Percentiles rank a stretch among this genome's conserved stretches.
These are phyloP conservation scores for Thryonomys swinderianus DNA, from an alignment of 2,113 vertebrate genomes.

Conservation along the genomic window DNA sequence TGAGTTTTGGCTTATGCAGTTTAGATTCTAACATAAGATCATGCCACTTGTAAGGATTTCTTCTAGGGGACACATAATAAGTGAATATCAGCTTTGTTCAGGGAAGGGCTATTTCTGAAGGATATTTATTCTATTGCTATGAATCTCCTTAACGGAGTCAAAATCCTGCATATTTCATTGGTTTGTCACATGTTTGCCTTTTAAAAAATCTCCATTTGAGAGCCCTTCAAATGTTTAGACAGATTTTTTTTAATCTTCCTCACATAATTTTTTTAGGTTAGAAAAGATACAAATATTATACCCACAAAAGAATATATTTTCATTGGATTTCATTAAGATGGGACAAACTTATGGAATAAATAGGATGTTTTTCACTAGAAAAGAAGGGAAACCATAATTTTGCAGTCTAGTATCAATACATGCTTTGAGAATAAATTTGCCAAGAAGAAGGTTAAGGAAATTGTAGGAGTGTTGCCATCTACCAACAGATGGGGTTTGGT, in stretches of 20 bases:
- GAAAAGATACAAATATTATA: conserved; percentile 37
- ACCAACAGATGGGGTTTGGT: conserved; percentile 22
- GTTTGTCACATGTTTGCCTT: neutral
- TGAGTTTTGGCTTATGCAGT: neutral
- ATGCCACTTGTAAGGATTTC: neutral
- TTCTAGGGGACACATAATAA: neutral
- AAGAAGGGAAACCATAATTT: conserved; percentile 48
- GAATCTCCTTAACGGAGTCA: neutral
- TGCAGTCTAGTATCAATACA: conserved; percentile 8
- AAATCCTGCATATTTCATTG: neutral
- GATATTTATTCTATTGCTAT: neutral
- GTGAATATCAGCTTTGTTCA: neutral
- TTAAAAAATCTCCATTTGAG: neutral
- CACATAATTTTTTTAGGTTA: conserved; percentile 8
- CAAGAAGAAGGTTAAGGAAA: conserved; percentile 14
- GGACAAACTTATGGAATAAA: conserved; percentile 30
- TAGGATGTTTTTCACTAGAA: conserved; percentile 4
- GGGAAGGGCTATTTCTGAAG: neutral
- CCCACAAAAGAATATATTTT: conserved; percentile 15
- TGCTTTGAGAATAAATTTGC: conserved; percentile 14
- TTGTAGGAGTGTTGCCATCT: conserved; percentile 25
- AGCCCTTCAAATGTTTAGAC: neutral
- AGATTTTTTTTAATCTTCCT: neutral
- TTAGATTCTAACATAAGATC: neutral
- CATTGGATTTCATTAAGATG: neutral